A percentile compares a stretch with the other conserved stretches of the same genome.
These are phyloP conservation scores for Cyprinodon variegatus DNA, from an alignment of 2,113 vertebrate genomes.

Conservation along the genomic window DNA sequence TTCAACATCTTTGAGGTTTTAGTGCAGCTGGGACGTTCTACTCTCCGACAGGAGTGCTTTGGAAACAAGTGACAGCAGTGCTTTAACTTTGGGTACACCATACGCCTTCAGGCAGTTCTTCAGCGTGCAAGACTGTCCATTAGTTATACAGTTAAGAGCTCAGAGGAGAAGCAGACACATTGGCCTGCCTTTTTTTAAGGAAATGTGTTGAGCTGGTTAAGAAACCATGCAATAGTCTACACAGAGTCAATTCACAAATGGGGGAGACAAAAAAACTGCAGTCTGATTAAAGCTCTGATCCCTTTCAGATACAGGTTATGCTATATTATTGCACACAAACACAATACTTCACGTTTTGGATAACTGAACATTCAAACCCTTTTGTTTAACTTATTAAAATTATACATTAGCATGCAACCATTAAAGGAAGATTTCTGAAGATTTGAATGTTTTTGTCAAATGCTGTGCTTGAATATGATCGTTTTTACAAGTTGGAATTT, in stretches of 20 bases:
- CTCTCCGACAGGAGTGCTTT: neutral
- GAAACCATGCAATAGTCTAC: neutral
- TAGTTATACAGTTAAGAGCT: neutral
- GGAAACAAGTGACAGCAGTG: neutral
- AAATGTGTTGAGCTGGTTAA: neutral
- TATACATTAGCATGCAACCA: no score
- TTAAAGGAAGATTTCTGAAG: no score
- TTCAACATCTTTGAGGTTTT: constrained; percentile 33
- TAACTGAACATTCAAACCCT: neutral
- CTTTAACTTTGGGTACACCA: neutral
- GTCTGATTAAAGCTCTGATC: constrained; percentile 17
- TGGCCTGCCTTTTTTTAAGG: neutral
- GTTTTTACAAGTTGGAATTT: no score
- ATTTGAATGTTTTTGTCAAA: no score
- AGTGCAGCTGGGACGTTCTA: constrained; percentile 20
- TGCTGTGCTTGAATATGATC: no score
- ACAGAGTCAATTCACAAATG: neutral
- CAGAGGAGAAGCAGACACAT: neutral
- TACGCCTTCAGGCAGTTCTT: constrained; percentile 4
- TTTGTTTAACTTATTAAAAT: neutral
- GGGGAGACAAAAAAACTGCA: constrained; percentile 1
- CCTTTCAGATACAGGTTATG: constrained; percentile 9
- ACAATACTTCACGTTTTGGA: neutral
- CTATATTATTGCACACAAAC: neutral
- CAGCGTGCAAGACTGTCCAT: neutral